These are phyloP conservation scores for Diprion similis DNA, from an alignment of 1,140 invertebrate species.

Conservation along the genomic window DNA sequence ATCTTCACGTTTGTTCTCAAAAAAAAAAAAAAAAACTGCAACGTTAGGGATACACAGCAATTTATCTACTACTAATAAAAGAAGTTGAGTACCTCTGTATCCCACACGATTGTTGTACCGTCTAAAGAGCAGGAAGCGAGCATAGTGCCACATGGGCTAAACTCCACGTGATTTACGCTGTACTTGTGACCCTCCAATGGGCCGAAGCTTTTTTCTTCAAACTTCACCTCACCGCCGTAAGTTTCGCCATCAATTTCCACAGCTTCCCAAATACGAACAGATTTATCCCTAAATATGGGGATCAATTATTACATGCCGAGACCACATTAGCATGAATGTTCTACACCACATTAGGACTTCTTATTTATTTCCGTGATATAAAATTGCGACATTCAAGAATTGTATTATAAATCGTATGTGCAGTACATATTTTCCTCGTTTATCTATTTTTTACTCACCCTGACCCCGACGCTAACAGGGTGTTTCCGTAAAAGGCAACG, in stretches of 20 bases:
- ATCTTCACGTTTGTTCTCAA: not conserved
- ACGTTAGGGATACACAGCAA: not conserved
- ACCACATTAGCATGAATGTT: too few species aligned
- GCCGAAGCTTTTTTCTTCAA: constrained; percentile 60
- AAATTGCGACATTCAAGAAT: not conserved
- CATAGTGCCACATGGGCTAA: constrained; percentile 70
- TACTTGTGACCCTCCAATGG: constrained; percentile 69
- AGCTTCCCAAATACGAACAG: constrained; percentile 62
- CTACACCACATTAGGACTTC: too few species aligned
- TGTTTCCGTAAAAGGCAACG: constrained; percentile 61
- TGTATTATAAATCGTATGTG: constrained; percentile 13
- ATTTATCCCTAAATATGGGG: constrained; percentile 61
- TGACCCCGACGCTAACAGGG: constrained; percentile 64
- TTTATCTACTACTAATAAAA: not conserved
- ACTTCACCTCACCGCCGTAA: constrained; percentile 35
- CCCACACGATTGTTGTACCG: constrained; percentile 74
- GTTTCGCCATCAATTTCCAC: constrained; percentile 49
- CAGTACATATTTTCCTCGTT: constrained; percentile 4
- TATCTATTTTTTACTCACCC: constrained; percentile 52
- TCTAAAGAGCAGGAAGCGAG: constrained; percentile 78
- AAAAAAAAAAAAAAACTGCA: not conserved
- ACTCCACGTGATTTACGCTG: constrained; percentile 69
- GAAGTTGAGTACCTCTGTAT: constrained; percentile 60
- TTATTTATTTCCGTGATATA: too few species aligned
- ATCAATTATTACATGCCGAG: too few species aligned